Percentiles rank a stretch among this genome's conserved stretches.
Evolutionary conservation across 1,140 invertebrate species (phyloP).

Genomic region (Leptinotarsa undecemlineata): DNA sequence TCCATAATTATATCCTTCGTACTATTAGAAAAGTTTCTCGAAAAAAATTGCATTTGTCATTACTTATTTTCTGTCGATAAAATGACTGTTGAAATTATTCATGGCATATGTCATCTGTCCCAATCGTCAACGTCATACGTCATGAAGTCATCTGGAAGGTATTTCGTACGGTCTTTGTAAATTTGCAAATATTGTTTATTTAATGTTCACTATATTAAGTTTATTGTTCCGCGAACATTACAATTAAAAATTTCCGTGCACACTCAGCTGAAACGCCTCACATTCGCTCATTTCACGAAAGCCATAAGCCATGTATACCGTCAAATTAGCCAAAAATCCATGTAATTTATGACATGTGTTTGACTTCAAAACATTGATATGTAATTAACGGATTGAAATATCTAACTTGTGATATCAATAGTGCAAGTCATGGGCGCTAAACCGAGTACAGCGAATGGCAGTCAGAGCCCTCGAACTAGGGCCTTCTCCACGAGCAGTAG

Average conservation of each 20-base stretch:
- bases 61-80: too few species aligned
- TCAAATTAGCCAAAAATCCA: conserved; percentile 28
- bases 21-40: too few species aligned
- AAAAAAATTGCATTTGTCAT: too few species aligned
- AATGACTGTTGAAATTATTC: too few species aligned
- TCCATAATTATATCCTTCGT: too few species aligned
- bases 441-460: conserved; percentile 75
- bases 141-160: conserved; percentile 5
- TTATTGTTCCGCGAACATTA: not conserved
- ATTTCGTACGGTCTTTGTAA: not conserved
- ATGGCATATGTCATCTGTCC: too few species aligned
- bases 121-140: not conserved
- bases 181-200: conserved; percentile 1
- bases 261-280: not conserved
- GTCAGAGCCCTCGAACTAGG: conserved; percentile 71
- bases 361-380: conserved; percentile 28
- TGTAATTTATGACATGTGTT: conserved; percentile 39
- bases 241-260: not conserved
- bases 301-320: not conserved
- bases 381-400: conserved; percentile 24
- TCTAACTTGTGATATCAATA: conserved; percentile 21
- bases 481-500: conserved; percentile 79
- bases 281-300: not conserved
- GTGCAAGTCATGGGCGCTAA: conserved; percentile 73
- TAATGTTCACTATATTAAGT: not conserved